phyloP scores from a whole-genome alignment of 2,888 invertebrate species.

The Idaea straminata region DNA sequence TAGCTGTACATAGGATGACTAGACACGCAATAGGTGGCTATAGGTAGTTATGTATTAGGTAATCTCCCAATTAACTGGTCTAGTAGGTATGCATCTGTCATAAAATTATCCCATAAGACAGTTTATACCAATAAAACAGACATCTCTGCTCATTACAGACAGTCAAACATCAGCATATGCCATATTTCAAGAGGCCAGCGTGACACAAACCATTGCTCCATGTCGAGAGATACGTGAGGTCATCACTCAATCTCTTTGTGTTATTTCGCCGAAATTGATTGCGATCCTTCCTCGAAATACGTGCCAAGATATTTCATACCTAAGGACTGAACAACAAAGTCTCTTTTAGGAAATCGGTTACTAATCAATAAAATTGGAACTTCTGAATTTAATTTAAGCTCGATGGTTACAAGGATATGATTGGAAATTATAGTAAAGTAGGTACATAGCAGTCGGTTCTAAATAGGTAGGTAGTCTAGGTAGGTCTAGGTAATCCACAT shows the following conservation, averaged over 20 bases:
- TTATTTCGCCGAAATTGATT: constrained; percentile 38
- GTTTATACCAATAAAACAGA: constrained; percentile 3
- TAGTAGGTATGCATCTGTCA: neutral
- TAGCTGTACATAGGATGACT: no score
- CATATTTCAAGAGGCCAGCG: constrained; percentile 60
- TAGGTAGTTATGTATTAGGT: neutral
- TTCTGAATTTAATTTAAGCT: neutral
- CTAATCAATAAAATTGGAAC: neutral
- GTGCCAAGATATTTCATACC: constrained; percentile 1
- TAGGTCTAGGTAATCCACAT: no score
- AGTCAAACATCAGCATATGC: constrained; percentile 21
- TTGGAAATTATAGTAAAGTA: no score
- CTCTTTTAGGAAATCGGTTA: neutral
- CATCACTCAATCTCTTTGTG: constrained; percentile 60
- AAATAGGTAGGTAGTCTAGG: no score
- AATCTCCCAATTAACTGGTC: neutral
- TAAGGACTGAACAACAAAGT: no score
- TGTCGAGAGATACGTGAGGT: constrained; percentile 61
- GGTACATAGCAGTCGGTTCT: no score
- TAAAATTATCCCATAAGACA: constrained; percentile 6
- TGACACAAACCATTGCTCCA: constrained; percentile 68
- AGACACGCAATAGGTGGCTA: neutral
- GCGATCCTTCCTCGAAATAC: constrained; percentile 19
- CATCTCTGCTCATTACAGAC: constrained; percentile 3
- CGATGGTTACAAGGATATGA: neutral